A percentile compares a stretch with the other conserved stretches of the same genome.
Evolutionary conservation across 2,113 vertebrate genomes (phyloP).

Genomic region (Gambusia affinis): DNA sequence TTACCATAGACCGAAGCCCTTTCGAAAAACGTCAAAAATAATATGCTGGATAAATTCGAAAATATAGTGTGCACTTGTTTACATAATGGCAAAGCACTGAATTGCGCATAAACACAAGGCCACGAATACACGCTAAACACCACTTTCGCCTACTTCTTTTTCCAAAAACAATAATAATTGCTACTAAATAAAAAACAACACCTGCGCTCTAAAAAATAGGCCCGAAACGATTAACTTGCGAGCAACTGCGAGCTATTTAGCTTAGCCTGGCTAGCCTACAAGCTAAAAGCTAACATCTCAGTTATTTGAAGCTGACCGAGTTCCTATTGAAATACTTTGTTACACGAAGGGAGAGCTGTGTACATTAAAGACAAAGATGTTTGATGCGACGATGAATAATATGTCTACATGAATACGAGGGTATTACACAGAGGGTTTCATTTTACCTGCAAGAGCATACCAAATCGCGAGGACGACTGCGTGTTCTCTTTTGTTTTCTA

Average conservation of each 20-base stretch:
- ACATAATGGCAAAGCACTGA: conserved; percentile 68
- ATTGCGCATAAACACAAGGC: conserved; percentile 70
- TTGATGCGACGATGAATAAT: not conserved
- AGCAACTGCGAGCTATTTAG: conserved; percentile 47
- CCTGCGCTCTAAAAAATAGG: conserved; percentile 2
- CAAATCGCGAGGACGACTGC: conserved; percentile 81
- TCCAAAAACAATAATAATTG: not conserved
- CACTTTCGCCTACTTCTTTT: conserved; percentile 28
- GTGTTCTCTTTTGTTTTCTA: conserved; percentile 85
- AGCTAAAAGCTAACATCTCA: conserved; percentile 64
- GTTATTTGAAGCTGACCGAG: conserved; percentile 59
- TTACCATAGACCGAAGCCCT: too few species aligned
- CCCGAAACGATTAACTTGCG: conserved; percentile 1
- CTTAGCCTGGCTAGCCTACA: conserved; percentile 56
- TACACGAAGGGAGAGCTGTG: not conserved
- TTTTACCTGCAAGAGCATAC: conserved; percentile 85
- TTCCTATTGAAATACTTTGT: conserved; percentile 42
- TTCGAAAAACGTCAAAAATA: not conserved
- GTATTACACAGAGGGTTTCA: not conserved
- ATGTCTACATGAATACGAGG: not conserved
- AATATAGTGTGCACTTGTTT: conserved; percentile 47
- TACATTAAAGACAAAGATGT: not conserved
- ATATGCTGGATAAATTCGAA: not conserved
- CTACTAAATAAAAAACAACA: not conserved
- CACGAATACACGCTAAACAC: conserved; percentile 53